Conservation (phyloP, 2,888 invertebrate genomes). For the Drosophila formosana region DNA sequence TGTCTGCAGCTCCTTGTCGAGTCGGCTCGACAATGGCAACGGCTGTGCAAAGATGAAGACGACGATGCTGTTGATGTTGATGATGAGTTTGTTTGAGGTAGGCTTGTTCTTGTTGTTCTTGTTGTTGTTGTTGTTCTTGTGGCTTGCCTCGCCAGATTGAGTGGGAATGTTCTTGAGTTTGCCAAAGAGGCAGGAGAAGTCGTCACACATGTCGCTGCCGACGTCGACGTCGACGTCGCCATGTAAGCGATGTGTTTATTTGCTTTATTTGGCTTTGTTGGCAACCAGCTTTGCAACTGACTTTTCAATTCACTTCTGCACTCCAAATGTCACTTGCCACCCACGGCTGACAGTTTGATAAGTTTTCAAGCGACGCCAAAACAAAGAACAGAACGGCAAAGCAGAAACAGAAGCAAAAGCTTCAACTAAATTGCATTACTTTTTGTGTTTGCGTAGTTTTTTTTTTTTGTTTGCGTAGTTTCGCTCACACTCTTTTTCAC, state of each 20-base stretch:
- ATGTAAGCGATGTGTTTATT: conserved; percentile 76
- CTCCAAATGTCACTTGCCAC: conserved; percentile 56
- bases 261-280: conserved; percentile 67
- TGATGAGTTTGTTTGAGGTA: conserved; percentile 60
- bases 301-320: conserved; percentile 54
- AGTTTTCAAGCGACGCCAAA: conserved; percentile 30
- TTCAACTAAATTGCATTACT: conserved; percentile 56
- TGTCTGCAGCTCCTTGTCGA: conserved; percentile 59
- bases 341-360: conserved; percentile 29
- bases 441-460: conserved; percentile 14
- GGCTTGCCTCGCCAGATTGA: conserved; percentile 7
- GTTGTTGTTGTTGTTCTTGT: conserved; percentile 5
- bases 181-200: conserved; percentile 1
- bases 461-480: conserved; percentile 26
- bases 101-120: conserved; percentile 15
- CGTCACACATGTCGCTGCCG: conserved; percentile 63
- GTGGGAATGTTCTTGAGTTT: conserved; percentile 25
- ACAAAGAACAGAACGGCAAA: conserved; percentile 6
- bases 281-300: conserved; percentile 50
- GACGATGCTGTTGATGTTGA: conserved; percentile 35
- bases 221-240: conserved; percentile 19
- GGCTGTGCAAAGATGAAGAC: conserved; percentile 50
- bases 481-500: conserved; percentile 15
- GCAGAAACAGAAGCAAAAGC: conserved; percentile 15
- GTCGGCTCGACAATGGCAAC: conserved; percentile 56